phyloP scores from a whole-genome alignment of 2,113 vertebrate genomes.

The Sula dactylatra region DNA sequence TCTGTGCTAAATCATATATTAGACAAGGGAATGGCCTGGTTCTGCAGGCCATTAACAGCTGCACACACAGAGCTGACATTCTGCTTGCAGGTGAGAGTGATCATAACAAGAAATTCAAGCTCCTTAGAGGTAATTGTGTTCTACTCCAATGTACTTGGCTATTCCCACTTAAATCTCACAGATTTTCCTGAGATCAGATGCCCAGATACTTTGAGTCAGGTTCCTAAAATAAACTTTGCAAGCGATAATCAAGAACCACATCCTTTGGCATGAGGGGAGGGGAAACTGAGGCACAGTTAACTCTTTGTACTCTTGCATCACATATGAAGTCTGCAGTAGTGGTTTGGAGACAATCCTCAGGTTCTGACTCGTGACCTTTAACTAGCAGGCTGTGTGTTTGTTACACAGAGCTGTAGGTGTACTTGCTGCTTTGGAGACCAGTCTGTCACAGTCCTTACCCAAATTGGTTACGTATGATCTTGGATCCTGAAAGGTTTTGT shows the following conservation, averaged over 20 bases:
- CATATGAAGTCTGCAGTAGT: neutral
- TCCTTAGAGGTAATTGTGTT: neutral
- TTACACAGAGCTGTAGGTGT: neutral
- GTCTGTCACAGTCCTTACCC: neutral
- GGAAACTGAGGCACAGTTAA: neutral
- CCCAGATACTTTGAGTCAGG: neutral
- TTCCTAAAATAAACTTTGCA: neutral
- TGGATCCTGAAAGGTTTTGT: neutral
- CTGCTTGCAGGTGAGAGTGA: neutral
- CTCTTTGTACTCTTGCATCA: neutral
- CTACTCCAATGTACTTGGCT: neutral
- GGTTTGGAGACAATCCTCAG: neutral
- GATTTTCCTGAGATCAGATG: neutral
- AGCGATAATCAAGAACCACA: neutral
- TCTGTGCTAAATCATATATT: neutral
- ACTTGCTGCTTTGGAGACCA: neutral
- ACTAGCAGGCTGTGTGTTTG: neutral
- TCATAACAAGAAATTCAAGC: neutral
- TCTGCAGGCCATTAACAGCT: neutral
- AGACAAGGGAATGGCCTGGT: neutral
- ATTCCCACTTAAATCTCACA: neutral
- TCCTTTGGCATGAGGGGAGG: neutral
- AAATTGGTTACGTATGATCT: neutral
- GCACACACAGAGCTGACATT: neutral
- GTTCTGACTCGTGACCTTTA: neutral